Conservation (phyloP, 1,140 invertebrate genomes). For the Rhopalosiphum padi region DNA sequence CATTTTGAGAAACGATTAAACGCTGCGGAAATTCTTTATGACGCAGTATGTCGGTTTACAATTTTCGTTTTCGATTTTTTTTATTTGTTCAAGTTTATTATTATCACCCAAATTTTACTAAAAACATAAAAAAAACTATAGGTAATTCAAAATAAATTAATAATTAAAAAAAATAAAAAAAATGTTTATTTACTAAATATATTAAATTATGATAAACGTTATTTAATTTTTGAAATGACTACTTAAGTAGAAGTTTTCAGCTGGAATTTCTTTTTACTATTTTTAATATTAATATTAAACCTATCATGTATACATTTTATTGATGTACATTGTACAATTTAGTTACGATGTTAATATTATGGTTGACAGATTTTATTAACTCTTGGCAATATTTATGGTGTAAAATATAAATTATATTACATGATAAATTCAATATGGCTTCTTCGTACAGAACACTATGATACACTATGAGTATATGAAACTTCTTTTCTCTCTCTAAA, state of each 20-base stretch:
- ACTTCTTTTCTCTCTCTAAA: not conserved
- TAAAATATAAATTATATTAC: not conserved
- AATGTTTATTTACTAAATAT: not conserved
- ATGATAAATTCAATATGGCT: not conserved
- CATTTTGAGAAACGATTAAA: not conserved
- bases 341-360: conserved; percentile 8
- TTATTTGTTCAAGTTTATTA: not conserved
- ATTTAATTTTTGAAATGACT: not conserved
- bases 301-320: not conserved
- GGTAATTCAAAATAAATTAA: too few relatives aligned
- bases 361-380: conserved; percentile 10
- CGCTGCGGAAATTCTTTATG: not conserved
- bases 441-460: not conserved
- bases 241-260: not conserved
- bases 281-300: not conserved
- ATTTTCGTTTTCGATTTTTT: too few relatives aligned
- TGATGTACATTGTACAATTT: not conserved
- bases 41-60: too few relatives aligned
- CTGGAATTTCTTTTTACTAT: not conserved
- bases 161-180: not conserved
- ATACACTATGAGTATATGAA: not conserved
- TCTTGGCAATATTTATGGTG: not conserved
- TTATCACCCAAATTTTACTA: not conserved
- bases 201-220: not conserved
- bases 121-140: not conserved